phyloP scores from a whole-genome alignment of 2,888 invertebrate species.

The Petrophora chlorosata region DNA sequence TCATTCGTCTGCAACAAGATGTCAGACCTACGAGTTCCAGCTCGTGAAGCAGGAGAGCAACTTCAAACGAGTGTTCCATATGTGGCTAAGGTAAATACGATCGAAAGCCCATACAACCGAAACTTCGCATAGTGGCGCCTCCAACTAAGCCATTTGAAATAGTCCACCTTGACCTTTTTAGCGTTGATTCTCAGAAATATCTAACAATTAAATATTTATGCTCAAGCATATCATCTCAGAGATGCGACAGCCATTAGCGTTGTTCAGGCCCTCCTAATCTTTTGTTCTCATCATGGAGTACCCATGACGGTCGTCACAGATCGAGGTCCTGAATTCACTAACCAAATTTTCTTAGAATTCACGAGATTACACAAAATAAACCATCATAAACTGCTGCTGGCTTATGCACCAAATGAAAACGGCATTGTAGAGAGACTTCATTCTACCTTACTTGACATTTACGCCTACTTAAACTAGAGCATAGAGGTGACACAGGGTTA shows the following conservation, averaged over 20 bases:
- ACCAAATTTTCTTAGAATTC: slow-evolving; percentile 27
- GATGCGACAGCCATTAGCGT: slow-evolving; percentile 17
- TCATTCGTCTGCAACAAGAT: no score
- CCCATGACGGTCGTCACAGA: slow-evolving; percentile 24
- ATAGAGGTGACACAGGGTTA: slow-evolving; percentile 1
- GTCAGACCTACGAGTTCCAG: no score
- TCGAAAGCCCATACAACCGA: background rate
- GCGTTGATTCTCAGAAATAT: background rate
- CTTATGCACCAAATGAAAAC: slow-evolving; percentile 23
- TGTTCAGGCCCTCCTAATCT: background rate
- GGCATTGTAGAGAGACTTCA: slow-evolving; percentile 14
- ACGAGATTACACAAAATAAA: slow-evolving; percentile 21
- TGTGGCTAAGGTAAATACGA: no score
- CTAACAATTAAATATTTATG: background rate
- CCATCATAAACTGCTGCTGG: background rate
- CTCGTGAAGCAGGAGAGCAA: no score
- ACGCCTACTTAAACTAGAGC: slow-evolving; percentile 4
- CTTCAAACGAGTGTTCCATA: no score
- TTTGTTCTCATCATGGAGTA: slow-evolving; percentile 18
- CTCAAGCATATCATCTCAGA: slow-evolving; percentile 24
- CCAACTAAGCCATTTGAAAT: background rate
- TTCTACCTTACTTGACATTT: slow-evolving; percentile 12
- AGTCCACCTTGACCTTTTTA: background rate
- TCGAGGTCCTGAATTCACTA: slow-evolving; percentile 32
- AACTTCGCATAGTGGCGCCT: background rate